Evolutionary conservation across 1,140 invertebrate species (phyloP).

Genomic region (Megalonaias nervosa): DNA sequence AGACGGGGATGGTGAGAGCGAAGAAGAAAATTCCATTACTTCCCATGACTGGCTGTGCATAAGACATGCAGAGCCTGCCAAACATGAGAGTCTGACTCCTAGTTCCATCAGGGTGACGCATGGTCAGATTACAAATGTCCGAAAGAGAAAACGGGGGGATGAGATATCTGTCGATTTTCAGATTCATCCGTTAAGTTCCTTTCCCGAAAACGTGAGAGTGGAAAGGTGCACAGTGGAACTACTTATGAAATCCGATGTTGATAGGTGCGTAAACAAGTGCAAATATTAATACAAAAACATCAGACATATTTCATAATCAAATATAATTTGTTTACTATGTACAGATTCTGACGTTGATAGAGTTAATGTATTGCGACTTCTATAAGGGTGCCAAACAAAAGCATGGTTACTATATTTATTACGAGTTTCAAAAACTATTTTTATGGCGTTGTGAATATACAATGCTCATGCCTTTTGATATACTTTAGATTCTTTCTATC

Average conservation of each 20-base stretch:
- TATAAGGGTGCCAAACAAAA: no score
- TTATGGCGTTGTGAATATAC: no score
- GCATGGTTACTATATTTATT: no score
- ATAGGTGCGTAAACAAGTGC: conserved; percentile 20
- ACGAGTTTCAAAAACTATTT: no score
- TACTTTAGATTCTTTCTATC: no score
- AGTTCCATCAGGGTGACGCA: conserved; percentile 30
- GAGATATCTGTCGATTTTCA: no score
- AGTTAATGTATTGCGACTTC: no score
- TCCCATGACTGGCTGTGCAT: conserved; percentile 27
- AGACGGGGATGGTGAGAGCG: conserved; percentile 5
- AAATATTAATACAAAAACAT: no score
- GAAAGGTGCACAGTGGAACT: conserved; percentile 25
- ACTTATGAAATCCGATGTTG: conserved; percentile 34
- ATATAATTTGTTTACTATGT: no score
- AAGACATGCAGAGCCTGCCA: conserved; percentile 2
- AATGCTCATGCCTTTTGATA: no score
- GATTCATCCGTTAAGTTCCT: not conserved
- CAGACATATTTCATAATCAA: no score
- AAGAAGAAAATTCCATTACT: not conserved
- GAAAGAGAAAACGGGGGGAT: conserved; percentile 4
- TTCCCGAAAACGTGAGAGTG: conserved; percentile 11
- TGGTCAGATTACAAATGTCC: conserved; percentile 21
- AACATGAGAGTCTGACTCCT: not conserved
- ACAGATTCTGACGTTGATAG: no score